Conservation (phyloP, 1,140 invertebrate genomes). For the Heliothis subflexa region DNA sequence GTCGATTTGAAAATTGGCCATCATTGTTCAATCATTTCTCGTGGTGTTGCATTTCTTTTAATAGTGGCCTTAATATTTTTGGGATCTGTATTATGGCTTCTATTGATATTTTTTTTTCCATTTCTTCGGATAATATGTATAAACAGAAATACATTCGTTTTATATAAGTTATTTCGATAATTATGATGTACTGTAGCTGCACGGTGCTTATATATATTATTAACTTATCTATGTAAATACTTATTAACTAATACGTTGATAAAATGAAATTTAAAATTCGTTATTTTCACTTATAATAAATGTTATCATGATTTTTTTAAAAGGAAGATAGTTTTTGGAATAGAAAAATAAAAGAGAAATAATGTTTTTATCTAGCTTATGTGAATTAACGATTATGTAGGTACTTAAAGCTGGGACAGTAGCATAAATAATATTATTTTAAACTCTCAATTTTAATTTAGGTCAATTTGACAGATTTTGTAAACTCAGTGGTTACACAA, state of each 20-base stretch:
- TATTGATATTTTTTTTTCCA: too few relatives aligned
- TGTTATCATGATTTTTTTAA: conserved; percentile 46
- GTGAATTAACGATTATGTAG: neutral
- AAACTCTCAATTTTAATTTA: too few relatives aligned
- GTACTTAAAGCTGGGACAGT: neutral
- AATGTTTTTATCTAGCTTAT: neutral
- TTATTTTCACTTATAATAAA: conserved; percentile 63
- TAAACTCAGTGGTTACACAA: too few relatives aligned
- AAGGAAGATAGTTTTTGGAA: conserved; percentile 14
- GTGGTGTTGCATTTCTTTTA: neutral
- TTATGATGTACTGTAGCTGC: conserved; percentile 25
- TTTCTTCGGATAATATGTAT: too few relatives aligned
- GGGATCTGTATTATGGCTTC: neutral
- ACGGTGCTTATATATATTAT: conserved; percentile 43
- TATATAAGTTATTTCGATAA: neutral
- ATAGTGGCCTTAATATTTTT: neutral
- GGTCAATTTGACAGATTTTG: too few relatives aligned
- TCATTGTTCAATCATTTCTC: neutral
- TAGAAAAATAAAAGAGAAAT: neutral
- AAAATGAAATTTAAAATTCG: conserved; percentile 76
- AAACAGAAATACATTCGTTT: conserved; percentile 3
- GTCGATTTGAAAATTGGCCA: conserved; percentile 9
- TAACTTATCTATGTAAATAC: conserved; percentile 61
- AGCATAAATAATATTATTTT: too few relatives aligned
- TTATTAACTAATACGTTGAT: conserved; percentile 67